These are phyloP conservation scores for Chondrilla cf. caribensis DNA, from an alignment of 37 sponge, comb jelly and placozoan genomes.

Conservation along the genomic window DNA sequence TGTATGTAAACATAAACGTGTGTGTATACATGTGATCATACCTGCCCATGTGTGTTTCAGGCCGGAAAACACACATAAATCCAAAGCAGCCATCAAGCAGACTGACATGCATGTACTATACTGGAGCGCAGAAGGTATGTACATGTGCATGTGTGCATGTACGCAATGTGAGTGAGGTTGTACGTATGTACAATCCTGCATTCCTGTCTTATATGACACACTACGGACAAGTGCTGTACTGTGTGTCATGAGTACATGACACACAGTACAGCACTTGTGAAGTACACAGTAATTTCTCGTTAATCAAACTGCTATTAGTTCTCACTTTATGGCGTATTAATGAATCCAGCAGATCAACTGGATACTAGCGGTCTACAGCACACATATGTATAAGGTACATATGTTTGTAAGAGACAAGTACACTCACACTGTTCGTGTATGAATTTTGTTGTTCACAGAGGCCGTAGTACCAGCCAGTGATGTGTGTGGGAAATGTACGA, in stretches of 20 bases:
- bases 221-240: too few relatives aligned
- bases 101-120: slow-evolving; percentile 80
- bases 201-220: too few relatives aligned
- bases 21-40: not conserved
- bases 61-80: slow-evolving; percentile 73
- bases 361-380: too few relatives aligned
- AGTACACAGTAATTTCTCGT: too few relatives aligned
- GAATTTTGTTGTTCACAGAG: slow-evolving; percentile 25
- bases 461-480: slow-evolving; percentile 40
- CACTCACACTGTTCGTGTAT: not conserved
- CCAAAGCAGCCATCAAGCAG: slow-evolving; percentile 16
- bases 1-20: not conserved
- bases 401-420: not conserved
- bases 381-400: not conserved
- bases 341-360: too few relatives aligned
- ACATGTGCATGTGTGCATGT: not conserved
- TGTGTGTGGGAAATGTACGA: slow-evolving; percentile 69
- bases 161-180: not conserved
- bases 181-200: too few relatives aligned
- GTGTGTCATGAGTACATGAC: too few relatives aligned
- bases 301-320: too few relatives aligned
- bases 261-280: too few relatives aligned
- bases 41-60: slow-evolving; percentile 26
- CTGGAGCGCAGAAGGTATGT: slow-evolving; percentile 59
- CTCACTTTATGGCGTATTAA: too few relatives aligned